phyloP scores from a whole-genome alignment of 1,140 invertebrate species.

The Drepana arcuata region DNA sequence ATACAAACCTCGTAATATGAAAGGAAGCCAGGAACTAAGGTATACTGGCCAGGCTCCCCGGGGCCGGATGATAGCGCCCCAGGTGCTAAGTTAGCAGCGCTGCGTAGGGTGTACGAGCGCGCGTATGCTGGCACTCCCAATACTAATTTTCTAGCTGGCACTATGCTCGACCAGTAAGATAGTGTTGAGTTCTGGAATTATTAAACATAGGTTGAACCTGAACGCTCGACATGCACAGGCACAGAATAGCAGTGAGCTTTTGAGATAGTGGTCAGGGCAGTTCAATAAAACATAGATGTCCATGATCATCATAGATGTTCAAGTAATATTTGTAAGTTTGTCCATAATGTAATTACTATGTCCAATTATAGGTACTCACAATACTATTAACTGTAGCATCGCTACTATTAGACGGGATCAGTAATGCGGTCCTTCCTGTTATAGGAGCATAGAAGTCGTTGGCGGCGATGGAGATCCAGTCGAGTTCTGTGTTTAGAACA shows the following conservation, averaged over 20 bases:
- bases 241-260: too few species aligned
- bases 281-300: too few species aligned
- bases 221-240: too few species aligned
- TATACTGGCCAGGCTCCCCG: constrained; percentile 76
- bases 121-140: constrained; percentile 47
- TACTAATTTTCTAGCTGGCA: constrained; percentile 34
- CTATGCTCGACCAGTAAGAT: constrained; percentile 37
- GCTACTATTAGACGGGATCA: constrained; percentile 79
- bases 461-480: constrained; percentile 89
- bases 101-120: constrained; percentile 74
- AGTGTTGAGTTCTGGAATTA: constrained; percentile 45
- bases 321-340: too few species aligned
- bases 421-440: constrained; percentile 88
- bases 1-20: constrained; percentile 78
- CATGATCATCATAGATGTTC: too few species aligned
- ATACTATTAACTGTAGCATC: constrained; percentile 26
- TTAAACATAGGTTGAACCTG: too few species aligned
- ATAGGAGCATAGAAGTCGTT: constrained; percentile 92
- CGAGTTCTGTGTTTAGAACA: constrained; percentile 78
- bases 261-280: too few species aligned
- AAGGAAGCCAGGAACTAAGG: constrained; percentile 78
- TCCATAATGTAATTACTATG: neutral
- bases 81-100: constrained; percentile 60
- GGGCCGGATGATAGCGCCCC: constrained; percentile 73
- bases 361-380: constrained; percentile 29